phyloP scores from a whole-genome alignment of 2,888 invertebrate genomes.

The Vannuccia rotundouncinata region DNA sequence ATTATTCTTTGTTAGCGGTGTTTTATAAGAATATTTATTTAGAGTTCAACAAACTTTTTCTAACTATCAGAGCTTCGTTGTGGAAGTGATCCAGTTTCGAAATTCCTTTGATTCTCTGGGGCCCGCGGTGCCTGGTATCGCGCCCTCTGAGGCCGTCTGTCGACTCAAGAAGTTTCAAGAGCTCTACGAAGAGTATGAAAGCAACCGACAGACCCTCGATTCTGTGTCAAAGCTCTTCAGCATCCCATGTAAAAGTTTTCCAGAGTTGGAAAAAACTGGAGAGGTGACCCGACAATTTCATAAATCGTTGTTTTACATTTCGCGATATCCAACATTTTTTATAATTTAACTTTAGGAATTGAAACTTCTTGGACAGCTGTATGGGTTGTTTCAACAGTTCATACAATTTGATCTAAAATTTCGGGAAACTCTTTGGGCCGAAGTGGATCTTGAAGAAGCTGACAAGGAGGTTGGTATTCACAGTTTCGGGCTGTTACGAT shows the following conservation, averaged over 20 bases:
- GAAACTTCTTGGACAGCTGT: slow-evolving; percentile 53
- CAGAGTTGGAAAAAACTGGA: slow-evolving; percentile 56
- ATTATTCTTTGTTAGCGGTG: too few species aligned
- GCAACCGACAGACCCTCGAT: slow-evolving; percentile 54
- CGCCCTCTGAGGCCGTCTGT: slow-evolving; percentile 52
- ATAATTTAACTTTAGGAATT: slow-evolving; percentile 47
- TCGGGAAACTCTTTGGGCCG: slow-evolving; percentile 55
- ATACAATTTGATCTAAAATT: slow-evolving; percentile 53
- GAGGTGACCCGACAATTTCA: slow-evolving; percentile 47
- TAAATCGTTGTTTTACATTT: background rate
- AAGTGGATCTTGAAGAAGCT: slow-evolving; percentile 52
- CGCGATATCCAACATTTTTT: background rate
- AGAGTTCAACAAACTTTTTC: too few species aligned
- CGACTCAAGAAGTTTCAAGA: slow-evolving; percentile 54
- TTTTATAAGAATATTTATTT: too few species aligned
- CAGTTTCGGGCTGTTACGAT: too few species aligned
- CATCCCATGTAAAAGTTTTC: slow-evolving; percentile 54
- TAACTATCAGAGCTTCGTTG: slow-evolving; percentile 56
- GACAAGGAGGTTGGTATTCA: slow-evolving; percentile 47
- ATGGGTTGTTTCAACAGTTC: slow-evolving; percentile 56
- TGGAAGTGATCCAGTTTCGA: slow-evolving; percentile 56
- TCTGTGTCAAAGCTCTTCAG: slow-evolving; percentile 57
- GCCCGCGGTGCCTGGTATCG: slow-evolving; percentile 53
- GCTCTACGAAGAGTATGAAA: slow-evolving; percentile 50
- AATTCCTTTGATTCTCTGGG: slow-evolving; percentile 57